A percentile compares a stretch with the other conserved stretches of the same genome.
Conservation (phyloP, 1,140 invertebrate species). For the Pseudomyrmex flavicornis region DNA sequence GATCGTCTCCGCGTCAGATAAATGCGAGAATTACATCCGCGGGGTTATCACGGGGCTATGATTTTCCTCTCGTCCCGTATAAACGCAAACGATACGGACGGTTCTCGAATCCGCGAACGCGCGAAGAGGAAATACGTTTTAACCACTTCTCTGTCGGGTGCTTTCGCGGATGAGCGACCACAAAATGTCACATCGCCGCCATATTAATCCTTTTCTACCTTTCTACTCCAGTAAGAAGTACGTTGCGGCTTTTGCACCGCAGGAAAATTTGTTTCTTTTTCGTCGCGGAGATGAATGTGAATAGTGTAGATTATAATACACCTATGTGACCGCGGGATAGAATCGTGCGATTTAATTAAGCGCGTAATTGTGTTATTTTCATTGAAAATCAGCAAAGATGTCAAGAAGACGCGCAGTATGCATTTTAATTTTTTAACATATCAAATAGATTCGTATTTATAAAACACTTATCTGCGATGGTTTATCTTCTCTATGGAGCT, state of each 20-base stretch:
- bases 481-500: no score
- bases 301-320: no score
- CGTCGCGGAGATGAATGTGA: not conserved
- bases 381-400: no score
- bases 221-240: not conserved
- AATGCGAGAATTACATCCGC: conserved; percentile 67
- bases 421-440: no score
- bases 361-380: no score
- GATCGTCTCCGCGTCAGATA: conserved; percentile 54
- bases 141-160: conserved; percentile 25
- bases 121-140: conserved; percentile 18
- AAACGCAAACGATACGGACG: conserved; percentile 8
- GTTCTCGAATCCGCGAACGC: not conserved
- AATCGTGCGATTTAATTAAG: no score
- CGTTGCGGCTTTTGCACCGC: no score
- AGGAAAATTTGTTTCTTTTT: not conserved
- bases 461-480: no score
- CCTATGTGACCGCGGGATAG: no score
- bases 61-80: not conserved
- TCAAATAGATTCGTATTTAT: no score
- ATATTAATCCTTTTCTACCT: conserved; percentile 18
- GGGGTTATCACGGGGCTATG: conserved; percentile 49
- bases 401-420: no score
- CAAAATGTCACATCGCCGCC: conserved; percentile 13
- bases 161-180: conserved; percentile 4